Evolutionary conservation across 1,140 invertebrate species (phyloP).

Genomic region (Drosophila leontia): DNA sequence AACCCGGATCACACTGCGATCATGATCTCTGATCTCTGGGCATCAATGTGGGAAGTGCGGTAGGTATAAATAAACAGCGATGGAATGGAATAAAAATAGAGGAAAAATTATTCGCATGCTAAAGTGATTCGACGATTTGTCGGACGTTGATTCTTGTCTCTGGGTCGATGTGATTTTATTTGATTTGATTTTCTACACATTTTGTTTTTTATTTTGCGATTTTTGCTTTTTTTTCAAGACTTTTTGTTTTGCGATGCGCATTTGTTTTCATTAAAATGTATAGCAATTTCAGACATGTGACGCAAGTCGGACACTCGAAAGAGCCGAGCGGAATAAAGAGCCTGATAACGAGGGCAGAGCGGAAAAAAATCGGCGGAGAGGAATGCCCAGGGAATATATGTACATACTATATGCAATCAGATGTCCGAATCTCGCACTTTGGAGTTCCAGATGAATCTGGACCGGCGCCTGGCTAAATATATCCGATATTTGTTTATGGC

Average conservation of each 20-base stretch:
- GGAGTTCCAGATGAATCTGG: constrained; percentile 29
- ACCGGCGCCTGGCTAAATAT: constrained; percentile 31
- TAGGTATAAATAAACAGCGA: constrained; percentile 34
- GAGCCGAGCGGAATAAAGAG: constrained; percentile 1
- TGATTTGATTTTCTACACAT: constrained; percentile 33
- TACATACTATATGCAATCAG: constrained; percentile 10
- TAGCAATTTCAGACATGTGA: constrained; percentile 46
- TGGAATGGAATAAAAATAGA: constrained; percentile 4
- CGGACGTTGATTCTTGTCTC: constrained; percentile 60
- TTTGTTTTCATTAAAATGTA: constrained; percentile 57
- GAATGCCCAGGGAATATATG: constrained; percentile 30
- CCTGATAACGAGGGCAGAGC: constrained; percentile 30
- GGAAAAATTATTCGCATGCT: constrained; percentile 45
- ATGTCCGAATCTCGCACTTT: constrained; percentile 24
- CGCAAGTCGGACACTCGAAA: constrained; percentile 36
- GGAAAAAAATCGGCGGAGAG: constrained; percentile 22
- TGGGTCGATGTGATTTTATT: constrained; percentile 41
- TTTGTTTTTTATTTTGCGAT: constrained; percentile 22
- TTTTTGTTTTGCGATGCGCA: constrained; percentile 38
- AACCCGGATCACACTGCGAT: constrained; percentile 60
- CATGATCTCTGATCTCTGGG: constrained; percentile 60
- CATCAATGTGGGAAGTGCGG: constrained; percentile 68
- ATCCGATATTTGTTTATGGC: constrained; percentile 27
- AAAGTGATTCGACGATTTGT: constrained; percentile 56
- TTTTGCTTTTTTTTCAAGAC: constrained; percentile 9